A percentile compares a stretch with the other conserved stretches of the same genome.
Conservation (phyloP, 2,113 vertebrate species). For the Vulpes vulpes region DNA sequence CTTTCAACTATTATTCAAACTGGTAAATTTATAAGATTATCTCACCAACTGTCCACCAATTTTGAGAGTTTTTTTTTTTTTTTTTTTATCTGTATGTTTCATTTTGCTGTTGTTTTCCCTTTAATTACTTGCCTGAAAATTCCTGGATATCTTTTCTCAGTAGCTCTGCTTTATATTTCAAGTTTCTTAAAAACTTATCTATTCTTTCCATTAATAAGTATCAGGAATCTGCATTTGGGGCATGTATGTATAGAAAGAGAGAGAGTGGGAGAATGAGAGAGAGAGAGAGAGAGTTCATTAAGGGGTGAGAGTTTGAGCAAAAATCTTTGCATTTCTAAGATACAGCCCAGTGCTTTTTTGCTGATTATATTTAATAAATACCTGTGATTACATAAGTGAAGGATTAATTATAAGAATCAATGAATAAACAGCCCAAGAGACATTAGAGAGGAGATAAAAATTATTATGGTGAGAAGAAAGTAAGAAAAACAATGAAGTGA, state of each 20-base stretch:
- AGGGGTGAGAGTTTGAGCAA: not conserved
- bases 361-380: not conserved
- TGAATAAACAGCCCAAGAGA: not conserved
- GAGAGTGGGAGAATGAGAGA: not conserved
- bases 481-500: not conserved
- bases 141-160: not conserved
- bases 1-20: not conserved
- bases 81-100: not conserved
- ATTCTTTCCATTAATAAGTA: not conserved
- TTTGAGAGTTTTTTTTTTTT: not conserved
- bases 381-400: not conserved
- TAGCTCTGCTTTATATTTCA: not conserved
- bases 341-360: not conserved
- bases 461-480: not conserved
- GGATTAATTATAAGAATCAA: not conserved
- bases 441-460: not conserved
- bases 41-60: not conserved
- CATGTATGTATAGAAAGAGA: accelerated
- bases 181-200: not conserved
- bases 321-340: not conserved
- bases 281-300: not conserved
- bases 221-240: not conserved
- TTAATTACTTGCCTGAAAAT: not conserved
- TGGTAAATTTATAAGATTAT: not conserved
- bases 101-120: not conserved